Percentiles rank a stretch among this genome's conserved stretches.
phyloP scores from a whole-genome alignment of 2,888 invertebrate genomes.

The Scaptomyza parva region DNA sequence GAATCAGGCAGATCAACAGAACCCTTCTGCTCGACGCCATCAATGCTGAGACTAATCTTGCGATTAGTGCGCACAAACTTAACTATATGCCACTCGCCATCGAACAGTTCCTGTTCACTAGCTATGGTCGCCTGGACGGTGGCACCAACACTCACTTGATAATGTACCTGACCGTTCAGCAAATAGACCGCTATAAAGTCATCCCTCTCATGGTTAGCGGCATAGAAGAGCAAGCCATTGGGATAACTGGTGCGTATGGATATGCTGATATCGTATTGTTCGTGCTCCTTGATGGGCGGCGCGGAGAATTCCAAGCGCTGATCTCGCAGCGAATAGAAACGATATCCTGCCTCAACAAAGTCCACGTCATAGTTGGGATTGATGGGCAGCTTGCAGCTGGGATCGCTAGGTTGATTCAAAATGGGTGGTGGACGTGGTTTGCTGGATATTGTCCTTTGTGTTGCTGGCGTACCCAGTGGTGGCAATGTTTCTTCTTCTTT shows the following conservation, averaged over 20 bases:
- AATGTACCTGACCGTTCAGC: slow-evolving; percentile 90
- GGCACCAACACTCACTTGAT: slow-evolving; percentile 88
- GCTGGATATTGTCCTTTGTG: slow-evolving; percentile 34
- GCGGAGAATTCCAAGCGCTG: slow-evolving; percentile 90
- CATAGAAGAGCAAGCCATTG: slow-evolving; percentile 94
- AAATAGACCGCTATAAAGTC: slow-evolving; percentile 92
- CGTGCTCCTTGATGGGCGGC: slow-evolving; percentile 87
- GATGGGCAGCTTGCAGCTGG: slow-evolving; percentile 81
- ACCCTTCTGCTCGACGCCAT: slow-evolving; percentile 63
- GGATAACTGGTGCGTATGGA: slow-evolving; percentile 90
- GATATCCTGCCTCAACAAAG: slow-evolving; percentile 81
- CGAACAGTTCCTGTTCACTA: slow-evolving; percentile 88
- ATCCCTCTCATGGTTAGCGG: slow-evolving; percentile 87
- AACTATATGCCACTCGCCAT: slow-evolving; percentile 92
- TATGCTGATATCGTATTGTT: slow-evolving; percentile 90
- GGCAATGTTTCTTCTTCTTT: slow-evolving; percentile 35
- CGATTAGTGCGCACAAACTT: slow-evolving; percentile 88
- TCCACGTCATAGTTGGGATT: slow-evolving; percentile 83
- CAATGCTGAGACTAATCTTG: slow-evolving; percentile 86
- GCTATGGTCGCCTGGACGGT: slow-evolving; percentile 87
- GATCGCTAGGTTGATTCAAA: slow-evolving; percentile 79
- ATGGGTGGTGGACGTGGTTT: slow-evolving; percentile 52
- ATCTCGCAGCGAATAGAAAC: slow-evolving; percentile 86
- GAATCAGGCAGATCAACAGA: slow-evolving; percentile 86
- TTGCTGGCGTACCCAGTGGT: slow-evolving; percentile 47